Evolutionary conservation across 2,888 invertebrate species (phyloP), one percentile per base, ranked within the genome.

Genomic region (Drosophila greeni): DNA sequence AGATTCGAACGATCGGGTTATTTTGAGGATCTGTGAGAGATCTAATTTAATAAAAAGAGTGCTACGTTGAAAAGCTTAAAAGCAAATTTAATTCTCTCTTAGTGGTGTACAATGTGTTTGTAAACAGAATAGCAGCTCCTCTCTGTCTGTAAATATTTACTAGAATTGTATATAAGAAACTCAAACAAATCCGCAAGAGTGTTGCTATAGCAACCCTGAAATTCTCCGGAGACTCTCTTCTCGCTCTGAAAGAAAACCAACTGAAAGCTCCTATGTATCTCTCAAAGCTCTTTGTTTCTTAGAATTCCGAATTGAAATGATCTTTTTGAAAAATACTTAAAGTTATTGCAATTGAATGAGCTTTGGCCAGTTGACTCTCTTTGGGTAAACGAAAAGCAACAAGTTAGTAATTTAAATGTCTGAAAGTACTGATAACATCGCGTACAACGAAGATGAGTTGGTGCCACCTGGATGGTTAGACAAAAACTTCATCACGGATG

Each of bases 391-490:
- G 23, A 14, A 40, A 7, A 26, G 6, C 18, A 16, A 26, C 16
- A 24, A 65, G 65, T 24, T 49, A n/a, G 9, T n/a, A 65, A 73
- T 16, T 12, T 37, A 7, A 37, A 75, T 76, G 76, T n/a, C 74
- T 12, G 49, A 52, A 26, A 67, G 39, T 6, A 33, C 18, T 16
- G 14, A 53, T 2, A 31, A 24, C 9, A 58, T 47, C 14, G 51
- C 39, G n/a, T 78, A 20, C 39, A 76, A 77, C 29, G 58, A 45
- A 12, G 82, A 72, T 68, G 84, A 85, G 54, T 39, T 84, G 47
- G 55, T 67, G 1, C 69, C 82, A 3, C 85, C 85, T 1, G 55
- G 31, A 7, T 85, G 85, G 85, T 29, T 85, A 40, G 59, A 74
- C 39, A 34, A 24, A 1, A 40, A 45, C 1, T 85, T 79, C 23